Evolutionary conservation across 2,888 invertebrate species (phyloP), one percentile per base, ranked within the genome.

Genomic region (Empis livida): DNA sequence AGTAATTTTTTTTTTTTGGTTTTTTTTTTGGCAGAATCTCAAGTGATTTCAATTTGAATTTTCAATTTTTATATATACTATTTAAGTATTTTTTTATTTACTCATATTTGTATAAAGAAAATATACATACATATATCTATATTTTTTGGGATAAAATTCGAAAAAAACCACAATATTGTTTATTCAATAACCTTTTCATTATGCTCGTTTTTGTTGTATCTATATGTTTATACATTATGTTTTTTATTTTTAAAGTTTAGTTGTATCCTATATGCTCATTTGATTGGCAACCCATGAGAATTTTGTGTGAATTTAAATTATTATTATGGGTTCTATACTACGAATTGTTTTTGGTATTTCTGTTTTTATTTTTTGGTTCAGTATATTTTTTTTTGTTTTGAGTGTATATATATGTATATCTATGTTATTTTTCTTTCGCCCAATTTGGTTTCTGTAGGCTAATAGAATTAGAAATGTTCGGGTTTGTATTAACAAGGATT

Each of bases 171-270:
- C 37, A 37, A 39, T 17, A 39, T 39, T 39, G 16, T 17, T 39
- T 39, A 39, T 39, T 39, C 39, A 39, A 39, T 39, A 39, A 39
- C 39, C 39, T 39, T 39, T 39, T 39, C 17, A 39, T 39, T 39
- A 39, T 39, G 39, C 23, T 27, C 6, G 23, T 20, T 20, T 20
- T 20, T 20, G 3, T 20, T 3, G 20, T 20, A 20, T 20, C 20
- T 20, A 20, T 20, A 20, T 20, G 20, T 20, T 5, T 20, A 20
- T 20, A n/a, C 6, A 20, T 20, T 20, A 20, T 20, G 20, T 20
- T 20, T 20, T 20, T n/a, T n/a, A n/a, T n/a, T n/a, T n/a, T n/a
- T n/a, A n/a, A n/a, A 20, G 20, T 38, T 38, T 11, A 11, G 8
- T 37, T 37, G 14, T 37, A 14, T 37, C 14, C n/a, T 35, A 35